Conservation (phyloP, 2,797 vertebrate genomes). For the Valencia hispanica region DNA sequence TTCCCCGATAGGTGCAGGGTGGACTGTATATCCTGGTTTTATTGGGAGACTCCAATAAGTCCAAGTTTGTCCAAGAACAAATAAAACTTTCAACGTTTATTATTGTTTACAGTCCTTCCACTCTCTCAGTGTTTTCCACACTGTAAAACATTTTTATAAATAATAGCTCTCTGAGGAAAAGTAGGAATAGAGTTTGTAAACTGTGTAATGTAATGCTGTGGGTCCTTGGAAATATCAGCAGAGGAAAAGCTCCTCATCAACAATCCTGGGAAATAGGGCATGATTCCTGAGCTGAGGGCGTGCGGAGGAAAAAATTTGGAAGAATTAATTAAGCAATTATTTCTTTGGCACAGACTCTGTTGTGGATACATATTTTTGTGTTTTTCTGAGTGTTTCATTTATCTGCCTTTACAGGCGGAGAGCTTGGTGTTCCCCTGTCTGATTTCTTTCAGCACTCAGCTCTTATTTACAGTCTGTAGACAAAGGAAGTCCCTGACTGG, state of each 20-base stretch:
- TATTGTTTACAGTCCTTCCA: constrained; percentile 18
- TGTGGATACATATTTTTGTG: constrained; percentile 14
- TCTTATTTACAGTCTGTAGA: constrained; percentile 66
- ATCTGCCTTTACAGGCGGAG: constrained; percentile 18
- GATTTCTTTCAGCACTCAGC: constrained; percentile 30
- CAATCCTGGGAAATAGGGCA: constrained; percentile 76
- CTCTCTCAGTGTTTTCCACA: background rate
- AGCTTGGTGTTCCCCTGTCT: constrained; percentile 9
- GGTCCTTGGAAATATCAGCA: constrained; percentile 42
- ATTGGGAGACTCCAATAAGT: background rate
- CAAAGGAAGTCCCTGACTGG: constrained; percentile 68
- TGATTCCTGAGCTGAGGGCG: constrained; percentile 34
- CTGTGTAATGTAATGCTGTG: constrained; percentile 53
- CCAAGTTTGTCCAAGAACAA: constrained; percentile 1
- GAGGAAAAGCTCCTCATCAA: constrained; percentile 46
- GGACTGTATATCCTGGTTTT: background rate
- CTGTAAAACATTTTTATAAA: constrained; percentile 31
- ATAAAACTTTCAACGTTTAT: constrained; percentile 34
- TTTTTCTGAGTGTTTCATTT: constrained; percentile 15
- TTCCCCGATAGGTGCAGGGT: constrained; percentile 6
- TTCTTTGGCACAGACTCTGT: constrained; percentile 13
- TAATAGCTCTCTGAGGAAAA: constrained; percentile 36
- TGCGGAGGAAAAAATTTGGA: constrained; percentile 24
- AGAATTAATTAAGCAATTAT: constrained; percentile 35
- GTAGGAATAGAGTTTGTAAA: constrained; percentile 33